Percentiles rank a stretch among this genome's conserved stretches.
Conservation (phyloP, 1,140 invertebrate species). For the Drosophila bocki region DNA sequence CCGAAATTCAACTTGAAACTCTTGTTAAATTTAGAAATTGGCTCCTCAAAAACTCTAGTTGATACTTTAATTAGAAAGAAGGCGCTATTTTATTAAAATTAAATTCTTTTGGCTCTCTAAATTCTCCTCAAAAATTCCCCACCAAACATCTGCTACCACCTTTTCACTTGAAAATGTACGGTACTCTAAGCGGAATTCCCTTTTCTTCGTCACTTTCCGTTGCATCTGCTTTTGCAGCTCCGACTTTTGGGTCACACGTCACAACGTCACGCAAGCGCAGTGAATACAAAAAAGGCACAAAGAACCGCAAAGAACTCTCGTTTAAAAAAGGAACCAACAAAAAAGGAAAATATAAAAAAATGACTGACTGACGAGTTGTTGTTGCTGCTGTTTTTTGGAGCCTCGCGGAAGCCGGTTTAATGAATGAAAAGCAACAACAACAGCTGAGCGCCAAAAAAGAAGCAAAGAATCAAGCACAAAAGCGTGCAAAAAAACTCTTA, state of each 20-base stretch:
- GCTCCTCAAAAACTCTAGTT: background rate
- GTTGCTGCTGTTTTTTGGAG: constrained; percentile 47
- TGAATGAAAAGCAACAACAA: constrained; percentile 75
- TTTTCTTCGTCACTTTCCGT: constrained; percentile 30
- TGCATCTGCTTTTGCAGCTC: constrained; percentile 53
- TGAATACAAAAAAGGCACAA: constrained; percentile 45
- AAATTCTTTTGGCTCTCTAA: background rate
- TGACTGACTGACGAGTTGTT: constrained; percentile 43
- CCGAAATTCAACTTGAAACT: constrained; percentile 36
- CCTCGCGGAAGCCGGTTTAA: constrained; percentile 80
- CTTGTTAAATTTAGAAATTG: constrained; percentile 12
- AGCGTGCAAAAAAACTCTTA: constrained; percentile 73
- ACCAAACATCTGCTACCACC: background rate
- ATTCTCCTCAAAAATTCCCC: background rate
- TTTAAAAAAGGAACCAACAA: constrained; percentile 11
- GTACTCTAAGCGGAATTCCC: constrained; percentile 71
- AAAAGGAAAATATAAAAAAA: constrained; percentile 41
- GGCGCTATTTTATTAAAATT: background rate
- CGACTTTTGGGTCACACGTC: constrained; percentile 74
- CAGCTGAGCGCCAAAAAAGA: constrained; percentile 71
- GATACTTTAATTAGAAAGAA: background rate
- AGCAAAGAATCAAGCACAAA: constrained; percentile 42
- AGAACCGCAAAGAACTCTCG: constrained; percentile 58
- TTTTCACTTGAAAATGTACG: constrained; percentile 29
- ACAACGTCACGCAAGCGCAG: constrained; percentile 59